Evolutionary conservation across 2,797 vertebrate species (phyloP).

Genomic region (Lates japonicus): DNA sequence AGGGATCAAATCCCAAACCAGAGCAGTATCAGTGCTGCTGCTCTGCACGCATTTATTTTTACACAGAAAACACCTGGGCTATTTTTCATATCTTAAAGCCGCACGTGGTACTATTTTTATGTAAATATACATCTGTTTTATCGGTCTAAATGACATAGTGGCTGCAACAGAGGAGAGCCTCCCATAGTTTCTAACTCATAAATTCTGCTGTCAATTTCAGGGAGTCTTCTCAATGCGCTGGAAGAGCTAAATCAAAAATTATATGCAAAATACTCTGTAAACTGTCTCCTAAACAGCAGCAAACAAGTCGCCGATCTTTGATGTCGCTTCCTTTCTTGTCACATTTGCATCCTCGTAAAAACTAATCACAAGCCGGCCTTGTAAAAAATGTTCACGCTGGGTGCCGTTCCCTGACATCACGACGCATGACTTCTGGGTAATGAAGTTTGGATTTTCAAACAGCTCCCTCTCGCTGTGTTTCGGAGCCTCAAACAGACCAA

Average conservation of each 20-base stretch:
- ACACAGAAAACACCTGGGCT: slow-evolving; percentile 48
- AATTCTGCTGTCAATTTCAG: slow-evolving; percentile 33
- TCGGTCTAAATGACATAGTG: slow-evolving; percentile 30
- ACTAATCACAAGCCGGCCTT: slow-evolving; percentile 26
- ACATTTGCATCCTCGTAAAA: slow-evolving; percentile 29
- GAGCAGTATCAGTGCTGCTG: slow-evolving; percentile 20
- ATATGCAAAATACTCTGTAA: slow-evolving; percentile 43
- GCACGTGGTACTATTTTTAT: slow-evolving; percentile 53
- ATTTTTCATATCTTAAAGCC: slow-evolving; percentile 57
- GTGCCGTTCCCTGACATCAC: slow-evolving; percentile 44
- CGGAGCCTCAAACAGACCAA: slow-evolving; percentile 15
- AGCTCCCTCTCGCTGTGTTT: slow-evolving; percentile 15
- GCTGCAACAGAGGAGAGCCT: slow-evolving; percentile 36
- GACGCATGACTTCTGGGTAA: slow-evolving; percentile 44
- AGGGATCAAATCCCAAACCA: slow-evolving; percentile 40
- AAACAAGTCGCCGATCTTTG: slow-evolving; percentile 35
- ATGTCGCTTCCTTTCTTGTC: slow-evolving; percentile 31
- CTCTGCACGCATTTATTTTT: slow-evolving; percentile 48
- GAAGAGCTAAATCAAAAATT: slow-evolving; percentile 16
- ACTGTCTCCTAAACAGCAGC: slow-evolving; percentile 33
- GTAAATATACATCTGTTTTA: slow-evolving; percentile 54
- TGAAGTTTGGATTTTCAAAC: slow-evolving; percentile 51
- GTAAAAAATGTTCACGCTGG: slow-evolving; percentile 17
- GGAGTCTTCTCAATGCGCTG: slow-evolving; percentile 22
- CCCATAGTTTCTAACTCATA: slow-evolving; percentile 6